These are phyloP conservation scores for Oligia latruncula DNA, from an alignment of 2,888 invertebrate genomes.

Conservation along the genomic window DNA sequence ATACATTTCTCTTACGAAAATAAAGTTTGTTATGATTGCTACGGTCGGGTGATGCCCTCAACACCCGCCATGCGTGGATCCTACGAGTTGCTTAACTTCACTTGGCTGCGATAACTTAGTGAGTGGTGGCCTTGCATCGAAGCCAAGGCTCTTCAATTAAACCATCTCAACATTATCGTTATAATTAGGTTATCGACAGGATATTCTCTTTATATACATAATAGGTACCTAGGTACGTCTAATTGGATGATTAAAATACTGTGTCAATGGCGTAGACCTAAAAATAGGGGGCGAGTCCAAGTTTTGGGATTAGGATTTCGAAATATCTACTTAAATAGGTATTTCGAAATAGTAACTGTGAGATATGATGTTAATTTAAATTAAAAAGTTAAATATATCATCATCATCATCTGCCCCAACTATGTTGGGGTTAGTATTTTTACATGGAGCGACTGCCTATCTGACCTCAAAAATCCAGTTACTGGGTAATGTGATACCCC, in stretches of 20 bases:
- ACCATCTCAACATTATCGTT: constrained; percentile 53
- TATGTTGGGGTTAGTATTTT: too few relatives aligned
- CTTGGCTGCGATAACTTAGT: constrained; percentile 75
- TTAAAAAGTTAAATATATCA: neutral
- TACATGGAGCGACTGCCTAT: too few relatives aligned
- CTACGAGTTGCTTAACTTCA: constrained; percentile 78
- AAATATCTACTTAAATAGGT: neutral
- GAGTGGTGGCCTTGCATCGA: constrained; percentile 78
- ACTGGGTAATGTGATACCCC: too few relatives aligned
- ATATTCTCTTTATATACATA: constrained; percentile 32
- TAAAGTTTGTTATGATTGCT: constrained; percentile 48
- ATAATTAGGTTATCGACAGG: constrained; percentile 51
- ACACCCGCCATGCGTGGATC: constrained; percentile 81
- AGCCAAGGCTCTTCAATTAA: constrained; percentile 77
- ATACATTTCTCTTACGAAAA: constrained; percentile 22
- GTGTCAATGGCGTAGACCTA: neutral
- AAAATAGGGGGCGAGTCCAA: neutral
- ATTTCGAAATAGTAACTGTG: neutral
- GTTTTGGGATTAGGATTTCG: too few relatives aligned
- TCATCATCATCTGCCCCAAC: too few relatives aligned
- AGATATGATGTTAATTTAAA: neutral
- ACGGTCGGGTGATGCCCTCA: constrained; percentile 77
- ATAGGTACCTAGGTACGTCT: neutral
- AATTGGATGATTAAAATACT: constrained; percentile 18
- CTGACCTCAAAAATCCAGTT: too few relatives aligned